A percentile compares a stretch with the other conserved stretches of the same genome.
Conservation (phyloP, 2,113 vertebrate genomes). For the Excalfactoria chinensis region DNA sequence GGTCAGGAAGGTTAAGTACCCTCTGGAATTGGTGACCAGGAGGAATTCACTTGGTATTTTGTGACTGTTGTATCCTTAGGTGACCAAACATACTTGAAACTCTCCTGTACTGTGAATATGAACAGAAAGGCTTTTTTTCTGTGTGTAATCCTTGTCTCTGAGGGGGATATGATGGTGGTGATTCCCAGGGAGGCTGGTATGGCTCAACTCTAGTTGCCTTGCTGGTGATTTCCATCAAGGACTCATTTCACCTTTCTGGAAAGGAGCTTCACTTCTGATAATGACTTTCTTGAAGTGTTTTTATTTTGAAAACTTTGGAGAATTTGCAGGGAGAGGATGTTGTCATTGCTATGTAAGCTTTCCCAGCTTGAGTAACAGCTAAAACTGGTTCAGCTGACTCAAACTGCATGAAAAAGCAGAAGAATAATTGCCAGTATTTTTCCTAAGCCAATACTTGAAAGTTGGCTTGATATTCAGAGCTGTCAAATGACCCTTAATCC, state of each 20-base stretch:
- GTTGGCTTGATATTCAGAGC: background rate
- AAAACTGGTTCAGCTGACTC: background rate
- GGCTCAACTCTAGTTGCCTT: background rate
- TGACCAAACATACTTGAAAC: background rate
- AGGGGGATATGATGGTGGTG: background rate
- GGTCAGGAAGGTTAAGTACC: too few species aligned
- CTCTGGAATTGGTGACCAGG: background rate
- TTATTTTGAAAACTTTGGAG: background rate
- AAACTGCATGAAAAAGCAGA: background rate
- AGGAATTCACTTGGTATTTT: background rate
- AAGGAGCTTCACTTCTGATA: background rate
- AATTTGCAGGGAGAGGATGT: fast-evolving
- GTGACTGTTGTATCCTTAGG: background rate
- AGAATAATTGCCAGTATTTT: background rate
- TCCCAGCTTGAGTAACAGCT: background rate
- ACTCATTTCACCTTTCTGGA: background rate
- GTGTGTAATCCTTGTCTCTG: fast-evolving
- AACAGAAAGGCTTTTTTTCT: background rate
- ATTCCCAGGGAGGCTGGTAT: background rate
- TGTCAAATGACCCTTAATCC: background rate
- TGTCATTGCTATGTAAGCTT: background rate
- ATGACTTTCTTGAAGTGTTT: background rate
- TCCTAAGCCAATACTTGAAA: background rate
- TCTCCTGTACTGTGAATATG: background rate
- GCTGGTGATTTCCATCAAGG: background rate